Conservation (phyloP, 2,888 invertebrate genomes). For the Bedellia somnulentella region DNA sequence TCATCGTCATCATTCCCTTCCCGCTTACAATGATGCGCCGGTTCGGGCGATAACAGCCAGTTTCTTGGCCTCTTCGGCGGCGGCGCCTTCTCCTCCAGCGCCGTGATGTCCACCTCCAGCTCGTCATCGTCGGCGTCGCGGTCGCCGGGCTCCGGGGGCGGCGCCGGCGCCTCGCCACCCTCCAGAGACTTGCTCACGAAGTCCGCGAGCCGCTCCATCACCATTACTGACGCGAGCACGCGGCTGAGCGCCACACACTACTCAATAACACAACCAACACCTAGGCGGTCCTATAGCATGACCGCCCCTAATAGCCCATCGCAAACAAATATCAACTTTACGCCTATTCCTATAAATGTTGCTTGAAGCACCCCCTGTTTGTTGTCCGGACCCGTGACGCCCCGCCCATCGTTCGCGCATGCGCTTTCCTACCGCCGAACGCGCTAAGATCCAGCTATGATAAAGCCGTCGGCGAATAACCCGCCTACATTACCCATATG, state of each 20-base stretch:
- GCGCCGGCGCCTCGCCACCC: slow-evolving; percentile 54
- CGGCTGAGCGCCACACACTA: slow-evolving; percentile 38
- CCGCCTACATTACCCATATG: slow-evolving; percentile 59
- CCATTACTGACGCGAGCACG: slow-evolving; percentile 49
- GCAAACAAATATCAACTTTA: slow-evolving; percentile 7
- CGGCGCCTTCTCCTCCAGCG: slow-evolving; percentile 41
- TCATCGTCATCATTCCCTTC: slow-evolving; percentile 39
- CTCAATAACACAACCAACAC: slow-evolving; percentile 28
- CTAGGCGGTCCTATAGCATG: too few species aligned
- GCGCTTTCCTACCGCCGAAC: slow-evolving; percentile 22
- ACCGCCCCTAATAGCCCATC: slow-evolving; percentile 9
- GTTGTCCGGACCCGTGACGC: too few species aligned
- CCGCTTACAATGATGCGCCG: slow-evolving; percentile 32
- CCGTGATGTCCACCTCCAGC: slow-evolving; percentile 51
- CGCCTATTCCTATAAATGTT: slow-evolving; percentile 9
- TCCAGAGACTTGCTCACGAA: slow-evolving; percentile 88
- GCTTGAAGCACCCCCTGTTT: too few species aligned
- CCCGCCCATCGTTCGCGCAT: slow-evolving; percentile 42
- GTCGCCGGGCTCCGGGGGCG: slow-evolving; percentile 51
- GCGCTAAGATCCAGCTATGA: slow-evolving; percentile 11
- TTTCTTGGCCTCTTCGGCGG: slow-evolving; percentile 41
- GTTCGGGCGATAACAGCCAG: slow-evolving; percentile 50
- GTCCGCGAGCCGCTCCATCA: slow-evolving; percentile 89
- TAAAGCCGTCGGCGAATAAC: slow-evolving; percentile 27
- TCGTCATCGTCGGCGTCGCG: slow-evolving; percentile 25